Evolutionary conservation across 2,888 invertebrate species (phyloP), one percentile per base, ranked within the genome.

Genomic region (Plemyria rubiginata): DNA sequence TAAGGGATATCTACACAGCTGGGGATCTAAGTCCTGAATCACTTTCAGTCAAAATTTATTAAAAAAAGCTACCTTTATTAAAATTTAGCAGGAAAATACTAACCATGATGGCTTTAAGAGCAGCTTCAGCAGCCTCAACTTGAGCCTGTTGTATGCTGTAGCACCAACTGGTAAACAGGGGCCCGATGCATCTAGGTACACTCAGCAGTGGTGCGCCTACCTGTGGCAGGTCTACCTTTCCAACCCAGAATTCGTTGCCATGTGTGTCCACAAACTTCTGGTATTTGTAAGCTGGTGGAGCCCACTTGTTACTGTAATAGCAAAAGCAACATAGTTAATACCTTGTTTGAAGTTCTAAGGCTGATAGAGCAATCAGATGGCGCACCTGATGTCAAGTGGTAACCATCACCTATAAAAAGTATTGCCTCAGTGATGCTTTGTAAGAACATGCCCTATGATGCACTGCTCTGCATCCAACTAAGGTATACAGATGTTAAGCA

Each of bases 301-400:
- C 74, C 92, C 92, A 92, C 71, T 78, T 80, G 66, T 90, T 89
- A 32, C 92, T 92, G 70, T 22, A 80, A 78, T 6, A 15, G 15
- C 13, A 15, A 1, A 43, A 13, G 8, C 6, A 32, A 32, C 8
- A 4, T 22, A 22, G 22, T 22, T 22, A 22, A 22, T 22, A n/a
- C n/a, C n/a, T n/a, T 22, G 22, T 22, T 2, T 22, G 22, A 22
- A 22, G 22, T 22, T 22, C 22, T 22, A 22, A n/a, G n/a, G n/a
- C n/a, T n/a, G n/a, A n/a, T n/a, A n/a, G n/a, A n/a, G n/a, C n/a
- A n/a, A n/a, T n/a, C n/a, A n/a, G n/a, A n/a, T n/a, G n/a, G n/a
- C n/a, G n/a, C n/a, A n/a, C n/a, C n/a, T n/a, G n/a, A n/a, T n/a
- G n/a, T n/a, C n/a, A n/a, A n/a, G n/a, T n/a, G n/a, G n/a, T n/a